These are phyloP conservation scores for Scaptomyza caliginosa DNA, from an alignment of 2,888 invertebrate species.

Conservation along the genomic window DNA sequence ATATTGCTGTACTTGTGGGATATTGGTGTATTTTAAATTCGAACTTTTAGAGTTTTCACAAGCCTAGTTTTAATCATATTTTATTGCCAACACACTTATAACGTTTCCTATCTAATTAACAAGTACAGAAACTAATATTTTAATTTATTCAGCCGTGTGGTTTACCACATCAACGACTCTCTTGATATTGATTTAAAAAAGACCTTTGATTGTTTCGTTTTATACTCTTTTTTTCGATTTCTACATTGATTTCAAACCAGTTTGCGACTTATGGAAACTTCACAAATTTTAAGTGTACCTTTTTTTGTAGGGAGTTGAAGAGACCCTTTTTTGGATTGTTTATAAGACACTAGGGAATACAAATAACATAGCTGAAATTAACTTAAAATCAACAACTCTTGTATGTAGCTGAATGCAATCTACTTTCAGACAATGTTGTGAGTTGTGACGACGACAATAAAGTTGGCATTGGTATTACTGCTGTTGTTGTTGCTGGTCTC, in stretches of 20 bases:
- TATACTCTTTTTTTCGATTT: neutral
- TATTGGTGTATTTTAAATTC: too few relatives aligned
- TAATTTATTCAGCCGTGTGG: neutral
- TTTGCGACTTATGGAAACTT: neutral
- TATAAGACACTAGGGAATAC: neutral
- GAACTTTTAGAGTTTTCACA: neutral
- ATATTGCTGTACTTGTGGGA: too few relatives aligned
- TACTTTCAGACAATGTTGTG: slow-evolving; percentile 6
- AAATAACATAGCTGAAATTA: neutral
- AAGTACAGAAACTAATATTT: neutral
- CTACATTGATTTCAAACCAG: neutral
- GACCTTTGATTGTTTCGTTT: neutral
- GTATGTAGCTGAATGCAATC: slow-evolving; percentile 3
- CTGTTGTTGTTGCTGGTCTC: neutral
- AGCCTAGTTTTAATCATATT: neutral
- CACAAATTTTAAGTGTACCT: neutral
- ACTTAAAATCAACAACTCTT: neutral
- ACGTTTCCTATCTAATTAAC: neutral
- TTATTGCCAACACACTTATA: neutral
- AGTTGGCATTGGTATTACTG: slow-evolving; percentile 1
- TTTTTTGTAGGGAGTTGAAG: neutral
- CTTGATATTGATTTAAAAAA: neutral
- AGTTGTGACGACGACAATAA: slow-evolving; percentile 3
- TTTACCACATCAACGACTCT: neutral
- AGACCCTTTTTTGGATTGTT: neutral